phyloP scores from a whole-genome alignment of 1,140 invertebrate species.

The Plodia interpunctella region DNA sequence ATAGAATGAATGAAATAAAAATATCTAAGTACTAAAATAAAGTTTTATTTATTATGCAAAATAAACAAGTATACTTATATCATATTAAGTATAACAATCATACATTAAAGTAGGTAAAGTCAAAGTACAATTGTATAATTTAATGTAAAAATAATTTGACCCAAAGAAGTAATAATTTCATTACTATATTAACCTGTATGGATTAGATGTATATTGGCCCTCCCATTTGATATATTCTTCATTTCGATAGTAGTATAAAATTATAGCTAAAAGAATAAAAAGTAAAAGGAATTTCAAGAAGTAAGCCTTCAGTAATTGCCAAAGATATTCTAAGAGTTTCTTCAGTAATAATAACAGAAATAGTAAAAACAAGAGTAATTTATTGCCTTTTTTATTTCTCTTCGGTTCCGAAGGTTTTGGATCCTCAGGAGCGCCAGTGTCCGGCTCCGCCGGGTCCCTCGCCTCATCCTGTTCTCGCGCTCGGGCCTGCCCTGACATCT shows the following conservation, averaged over 20 bases:
- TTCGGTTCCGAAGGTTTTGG: not conserved
- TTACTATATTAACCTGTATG: too few species aligned
- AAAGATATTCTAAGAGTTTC: not conserved
- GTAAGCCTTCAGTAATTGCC: not conserved
- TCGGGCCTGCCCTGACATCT: not conserved
- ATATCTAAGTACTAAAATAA: too few species aligned
- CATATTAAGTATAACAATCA: too few species aligned
- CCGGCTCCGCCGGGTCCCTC: not conserved
- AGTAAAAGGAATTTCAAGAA: not conserved
- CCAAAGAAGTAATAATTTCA: too few species aligned
- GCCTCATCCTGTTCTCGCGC: too few species aligned
- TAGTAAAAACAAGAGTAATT: not conserved
- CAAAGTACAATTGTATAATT: too few species aligned
- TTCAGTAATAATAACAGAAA: not conserved
- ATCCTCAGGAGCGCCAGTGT: not conserved
- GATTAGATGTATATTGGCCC: too few species aligned
- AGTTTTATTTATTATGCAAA: too few species aligned
- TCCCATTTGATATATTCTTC: not conserved
- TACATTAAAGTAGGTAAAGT: too few species aligned
- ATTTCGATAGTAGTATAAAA: not conserved
- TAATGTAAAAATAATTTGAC: too few species aligned
- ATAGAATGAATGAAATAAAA: too few species aligned
- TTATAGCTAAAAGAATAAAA: not conserved
- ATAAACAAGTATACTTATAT: too few species aligned
- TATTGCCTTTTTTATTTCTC: not conserved